Evolutionary conservation across 2,113 vertebrate genomes (phyloP).

Genomic region (Rhagologus leucostigma): DNA sequence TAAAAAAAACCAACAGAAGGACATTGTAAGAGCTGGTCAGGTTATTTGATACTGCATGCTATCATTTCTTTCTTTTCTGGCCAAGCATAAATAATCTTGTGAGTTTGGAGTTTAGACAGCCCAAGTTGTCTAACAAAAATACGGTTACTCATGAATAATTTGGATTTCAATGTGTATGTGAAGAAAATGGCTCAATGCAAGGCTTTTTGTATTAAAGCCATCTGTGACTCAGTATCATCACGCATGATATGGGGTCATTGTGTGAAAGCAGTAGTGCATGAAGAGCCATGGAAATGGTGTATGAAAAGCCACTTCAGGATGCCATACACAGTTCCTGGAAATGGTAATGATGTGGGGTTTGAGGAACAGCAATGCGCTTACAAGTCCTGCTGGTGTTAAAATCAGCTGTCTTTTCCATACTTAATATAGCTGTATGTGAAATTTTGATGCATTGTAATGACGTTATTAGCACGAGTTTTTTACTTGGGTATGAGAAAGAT

Average conservation of each 20-base stretch:
- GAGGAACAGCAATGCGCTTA: background rate
- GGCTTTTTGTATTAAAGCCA: constrained; percentile 6
- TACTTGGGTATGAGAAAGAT: constrained; percentile 7
- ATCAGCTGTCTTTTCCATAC: background rate
- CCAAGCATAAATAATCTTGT: background rate
- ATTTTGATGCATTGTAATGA: constrained; percentile 14
- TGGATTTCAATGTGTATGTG: background rate
- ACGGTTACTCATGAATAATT: constrained; percentile 34
- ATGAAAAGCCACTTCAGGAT: constrained; percentile 8
- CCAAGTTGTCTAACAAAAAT: background rate
- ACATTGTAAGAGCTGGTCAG: background rate
- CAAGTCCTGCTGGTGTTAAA: background rate
- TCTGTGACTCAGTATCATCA: constrained; percentile 11
- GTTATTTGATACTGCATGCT: background rate
- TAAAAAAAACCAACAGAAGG: background rate
- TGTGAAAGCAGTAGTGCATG: background rate
- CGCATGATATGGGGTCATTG: background rate
- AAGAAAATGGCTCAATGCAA: constrained; percentile 27
- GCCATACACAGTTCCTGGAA: background rate
- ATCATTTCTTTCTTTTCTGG: background rate
- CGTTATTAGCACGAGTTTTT: constrained; percentile 15
- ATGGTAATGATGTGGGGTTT: background rate
- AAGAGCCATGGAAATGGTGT: background rate
- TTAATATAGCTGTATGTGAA: background rate
- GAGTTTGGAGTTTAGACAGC: background rate